These are phyloP conservation scores for Psophia crepitans DNA, from an alignment of 2,113 vertebrate species.

Conservation along the genomic window DNA sequence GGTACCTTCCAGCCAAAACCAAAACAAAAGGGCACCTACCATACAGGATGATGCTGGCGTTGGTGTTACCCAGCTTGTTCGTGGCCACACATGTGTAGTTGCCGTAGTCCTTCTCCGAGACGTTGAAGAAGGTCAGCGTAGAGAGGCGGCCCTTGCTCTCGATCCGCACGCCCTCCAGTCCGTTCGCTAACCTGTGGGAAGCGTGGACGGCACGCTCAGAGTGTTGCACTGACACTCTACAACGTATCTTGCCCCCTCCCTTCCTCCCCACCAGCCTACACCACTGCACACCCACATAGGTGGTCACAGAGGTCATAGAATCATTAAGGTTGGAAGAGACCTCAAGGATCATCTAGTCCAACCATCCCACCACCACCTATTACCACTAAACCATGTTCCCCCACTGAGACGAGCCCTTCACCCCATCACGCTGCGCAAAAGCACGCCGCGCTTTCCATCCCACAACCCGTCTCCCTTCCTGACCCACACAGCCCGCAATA, in stretches of 20 bases:
- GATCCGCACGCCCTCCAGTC: constrained; percentile 88
- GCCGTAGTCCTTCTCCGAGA: constrained; percentile 98
- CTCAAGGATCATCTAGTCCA: too few relatives aligned
- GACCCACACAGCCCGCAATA: fast-evolving
- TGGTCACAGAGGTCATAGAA: too few relatives aligned
- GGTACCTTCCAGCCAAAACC: too few relatives aligned
- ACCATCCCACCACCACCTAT: too few relatives aligned
- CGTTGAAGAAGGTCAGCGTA: constrained; percentile 94
- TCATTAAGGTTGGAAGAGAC: too few relatives aligned
- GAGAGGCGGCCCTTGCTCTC: constrained; percentile 94
- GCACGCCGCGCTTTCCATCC: fast-evolving
- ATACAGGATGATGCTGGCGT: constrained; percentile 94
- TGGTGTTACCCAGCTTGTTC: constrained; percentile 92
- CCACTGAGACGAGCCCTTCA: fast-evolving
- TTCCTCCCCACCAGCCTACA: not conserved
- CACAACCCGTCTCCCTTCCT: too few relatives aligned
- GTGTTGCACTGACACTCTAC: fast-evolving
- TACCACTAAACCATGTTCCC: too few relatives aligned
- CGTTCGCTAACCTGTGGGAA: constrained; percentile 83
- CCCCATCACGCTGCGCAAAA: too few relatives aligned
- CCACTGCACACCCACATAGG: fast-evolving
- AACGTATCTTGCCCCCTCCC: fast-evolving
- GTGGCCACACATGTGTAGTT: constrained; percentile 97
- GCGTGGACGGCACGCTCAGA: fast-evolving
- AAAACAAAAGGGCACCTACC: constrained; percentile 73